Percentiles rank a stretch among this genome's conserved stretches.
These are phyloP conservation scores for Chloropsis hardwickii DNA, from an alignment of 2,113 vertebrate species.

Conservation along the genomic window DNA sequence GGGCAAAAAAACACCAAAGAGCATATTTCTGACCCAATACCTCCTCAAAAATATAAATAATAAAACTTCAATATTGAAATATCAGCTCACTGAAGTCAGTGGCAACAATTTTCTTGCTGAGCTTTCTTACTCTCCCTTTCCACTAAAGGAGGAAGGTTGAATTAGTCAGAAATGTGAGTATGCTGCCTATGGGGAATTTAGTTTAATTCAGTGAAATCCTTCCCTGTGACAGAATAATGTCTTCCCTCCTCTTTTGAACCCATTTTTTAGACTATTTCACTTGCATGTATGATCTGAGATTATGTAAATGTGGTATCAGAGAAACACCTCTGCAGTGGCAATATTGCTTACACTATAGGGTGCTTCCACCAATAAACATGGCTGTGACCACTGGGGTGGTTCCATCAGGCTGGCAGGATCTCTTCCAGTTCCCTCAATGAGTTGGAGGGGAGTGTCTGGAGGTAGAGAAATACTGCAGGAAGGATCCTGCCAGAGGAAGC, in stretches of 20 bases:
- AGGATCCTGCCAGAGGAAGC: background rate
- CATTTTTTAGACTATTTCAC: background rate
- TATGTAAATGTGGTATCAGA: background rate
- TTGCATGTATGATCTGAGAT: background rate
- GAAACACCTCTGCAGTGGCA: background rate
- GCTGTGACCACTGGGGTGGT: background rate
- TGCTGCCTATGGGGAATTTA: background rate
- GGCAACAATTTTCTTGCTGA: background rate
- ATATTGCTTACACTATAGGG: background rate
- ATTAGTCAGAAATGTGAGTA: background rate
- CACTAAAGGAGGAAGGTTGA: background rate
- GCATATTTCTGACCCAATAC: background rate
- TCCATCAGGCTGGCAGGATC: background rate
- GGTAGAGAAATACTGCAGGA: background rate
- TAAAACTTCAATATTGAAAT: background rate
- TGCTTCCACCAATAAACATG: background rate
- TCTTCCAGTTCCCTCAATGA: background rate
- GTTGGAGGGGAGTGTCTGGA: background rate
- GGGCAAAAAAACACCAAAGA: background rate
- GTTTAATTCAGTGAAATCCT: background rate
- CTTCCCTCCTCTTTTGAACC: background rate
- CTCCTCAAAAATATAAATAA: background rate
- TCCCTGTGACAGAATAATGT: background rate
- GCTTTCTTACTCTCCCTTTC: background rate
- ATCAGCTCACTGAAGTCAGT: background rate